A percentile compares a stretch with the other conserved stretches of the same genome.
phyloP scores from a whole-genome alignment of 35 echinoderm and acorn worm genomes.

The Amphiura filiformis region DNA sequence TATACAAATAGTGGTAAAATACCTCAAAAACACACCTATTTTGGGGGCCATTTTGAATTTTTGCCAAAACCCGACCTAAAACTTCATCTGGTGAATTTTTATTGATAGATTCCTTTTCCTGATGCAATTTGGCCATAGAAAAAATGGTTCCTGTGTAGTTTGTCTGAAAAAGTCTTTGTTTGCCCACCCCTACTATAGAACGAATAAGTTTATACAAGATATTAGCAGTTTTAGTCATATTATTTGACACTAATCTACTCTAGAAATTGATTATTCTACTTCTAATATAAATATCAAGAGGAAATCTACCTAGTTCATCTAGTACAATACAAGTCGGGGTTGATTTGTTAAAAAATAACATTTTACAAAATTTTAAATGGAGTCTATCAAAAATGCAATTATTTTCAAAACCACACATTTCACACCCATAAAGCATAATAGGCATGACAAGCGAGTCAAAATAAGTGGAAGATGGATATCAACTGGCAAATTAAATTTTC shows the following conservation, averaged over 20 bases:
- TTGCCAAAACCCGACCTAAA: too few species aligned
- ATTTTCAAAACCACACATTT: not conserved
- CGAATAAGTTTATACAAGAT: too few species aligned
- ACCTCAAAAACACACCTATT: too few species aligned
- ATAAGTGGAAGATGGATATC: not conserved
- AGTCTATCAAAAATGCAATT: not conserved
- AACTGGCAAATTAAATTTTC: not conserved
- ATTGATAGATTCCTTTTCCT: too few species aligned
- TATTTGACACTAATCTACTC: not conserved
- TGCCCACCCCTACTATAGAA: too few species aligned
- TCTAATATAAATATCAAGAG: not conserved
- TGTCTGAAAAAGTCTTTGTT: too few species aligned
- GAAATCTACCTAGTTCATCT: not conserved
- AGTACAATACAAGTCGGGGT: not conserved
- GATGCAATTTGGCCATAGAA: too few species aligned
- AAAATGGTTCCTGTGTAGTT: too few species aligned
- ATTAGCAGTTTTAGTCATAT: not conserved
- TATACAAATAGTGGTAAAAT: too few species aligned
- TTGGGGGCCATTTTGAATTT: too few species aligned
- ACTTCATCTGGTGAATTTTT: too few species aligned
- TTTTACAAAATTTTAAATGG: slow-evolving; percentile 1
- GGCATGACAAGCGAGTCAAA: slow-evolving; percentile 24
- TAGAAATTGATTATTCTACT: not conserved
- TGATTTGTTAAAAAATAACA: not conserved
- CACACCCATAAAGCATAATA: not conserved